Base-by-base conservation (phyloP, 2,888 invertebrate species). In the Apantesis nais region DNA sequence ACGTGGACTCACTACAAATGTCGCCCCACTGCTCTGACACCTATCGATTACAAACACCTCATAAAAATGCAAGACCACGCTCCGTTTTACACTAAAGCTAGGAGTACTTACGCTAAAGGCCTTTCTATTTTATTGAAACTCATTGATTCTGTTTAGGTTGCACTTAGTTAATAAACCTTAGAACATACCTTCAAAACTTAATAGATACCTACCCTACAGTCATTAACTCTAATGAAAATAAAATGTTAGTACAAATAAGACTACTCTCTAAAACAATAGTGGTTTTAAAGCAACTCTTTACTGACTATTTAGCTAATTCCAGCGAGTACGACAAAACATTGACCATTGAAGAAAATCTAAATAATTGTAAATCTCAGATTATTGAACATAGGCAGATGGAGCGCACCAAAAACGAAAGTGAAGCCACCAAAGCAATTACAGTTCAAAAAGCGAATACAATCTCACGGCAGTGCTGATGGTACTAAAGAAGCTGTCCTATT, bases 11-110 rank as follows among this genome's bases (percentile, higher is more conserved):
- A 16, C 25, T 58, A 16, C 1, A 58, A 58, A 5, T 14, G 14
- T 25, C 58, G 44, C 58, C 7, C 31, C 44, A 64, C 5, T 9
- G 1, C 48, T 37, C 37, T 2, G 48, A n/a, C 29, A 19, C 52
- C 44, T 48, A 67, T 67, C 62, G 62, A 52, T 62, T 62, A 48
- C 62, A 34, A 67, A n/a, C 52, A 62, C 62, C 48, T 62, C 62
- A 62, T 67, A 48, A 62, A 61, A 62, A 67, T 67, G 62, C 67
- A 67, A 22, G 37, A 66, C 58, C 69, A 64, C 61, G 72, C 41
- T 44, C 25, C 7, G n/a, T 41, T 41, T 41, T 8, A 63, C 63
- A 29, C 25, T 44, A 0, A 19, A 29, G 31, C 34, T n/a, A 31
- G 44, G 22, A 48, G n/a, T 64, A 48, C n/a, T 64, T 34, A 5